Base-by-base conservation (phyloP, 2,113 vertebrate species). In the Mirounga angustirostris region DNA sequence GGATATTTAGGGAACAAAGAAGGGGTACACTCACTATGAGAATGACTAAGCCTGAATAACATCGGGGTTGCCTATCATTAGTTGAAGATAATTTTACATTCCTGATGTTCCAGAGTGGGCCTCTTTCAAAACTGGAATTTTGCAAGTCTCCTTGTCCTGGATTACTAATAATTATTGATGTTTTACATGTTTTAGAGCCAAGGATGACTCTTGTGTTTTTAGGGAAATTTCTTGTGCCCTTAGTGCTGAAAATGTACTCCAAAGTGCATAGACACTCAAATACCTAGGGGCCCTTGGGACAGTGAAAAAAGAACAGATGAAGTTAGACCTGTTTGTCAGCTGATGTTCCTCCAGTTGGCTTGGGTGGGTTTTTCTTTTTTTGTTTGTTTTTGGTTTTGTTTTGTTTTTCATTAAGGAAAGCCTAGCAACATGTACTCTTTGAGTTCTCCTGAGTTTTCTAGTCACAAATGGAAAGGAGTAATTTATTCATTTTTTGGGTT, bases 141-240 rank as follows among this genome's bases (percentile, higher is more conserved):
- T 28, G 18, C 21, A 89, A 85, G 4, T 83, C 33, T 69, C 9
- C 13, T 95, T 86, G 21, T 26, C 46, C 52, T 93, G 26, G 30
- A 63, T 89, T 94, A n/a, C 71, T 96, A 78, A 96, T 26, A 93
- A 91, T 80, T 91, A 56, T 58, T 94, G 52, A 69, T 69, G 15
- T 71, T 58, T 84, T 89, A 50, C 33, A 56, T 84, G 50, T 84
- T 96, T 95, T 69, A 22, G 58, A 89, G 54, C 21, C 71, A 93
- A 95, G 21, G n/a, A 56, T 87, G 46, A 90, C 61, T 79, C 33
- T 74, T 67, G 4, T 83, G 13, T 78, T 95, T 96, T 95, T 76
- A 96, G 22, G 67, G 89, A 94, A 94, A 54, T 85, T 30, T 94
- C 4, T 91, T 43, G n/a, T 97, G 11, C 21, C 18, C 1, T 88